Conservation (phyloP, 1,140 invertebrate species). For the Drosophila bocki region DNA sequence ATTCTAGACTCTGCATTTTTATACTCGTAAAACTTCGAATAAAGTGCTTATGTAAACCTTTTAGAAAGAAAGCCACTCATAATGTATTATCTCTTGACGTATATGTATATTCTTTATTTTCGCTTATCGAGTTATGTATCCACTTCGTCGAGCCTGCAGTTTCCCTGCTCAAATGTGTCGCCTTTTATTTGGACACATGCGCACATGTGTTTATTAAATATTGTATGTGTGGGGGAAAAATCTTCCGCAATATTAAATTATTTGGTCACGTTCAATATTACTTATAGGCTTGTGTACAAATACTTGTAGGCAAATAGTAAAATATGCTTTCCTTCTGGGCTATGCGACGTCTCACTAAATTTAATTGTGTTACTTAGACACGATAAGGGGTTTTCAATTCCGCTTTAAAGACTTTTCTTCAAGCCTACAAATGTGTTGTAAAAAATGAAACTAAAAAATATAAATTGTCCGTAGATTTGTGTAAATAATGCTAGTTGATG, state of each 20-base stretch:
- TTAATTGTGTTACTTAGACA: conserved; percentile 43
- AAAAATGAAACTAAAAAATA: background rate
- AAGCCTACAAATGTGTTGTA: background rate
- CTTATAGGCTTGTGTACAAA: conserved; percentile 74
- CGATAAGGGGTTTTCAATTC: conserved; percentile 65
- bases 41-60: conserved; percentile 71
- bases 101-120: conserved; percentile 54
- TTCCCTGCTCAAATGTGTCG: conserved; percentile 21
- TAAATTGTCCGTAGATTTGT: background rate
- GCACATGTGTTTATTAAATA: conserved; percentile 58
- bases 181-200: conserved; percentile 36
- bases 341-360: conserved; percentile 47
- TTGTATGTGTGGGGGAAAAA: conserved; percentile 58
- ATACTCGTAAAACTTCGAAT: conserved; percentile 66
- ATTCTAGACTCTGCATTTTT: conserved; percentile 69
- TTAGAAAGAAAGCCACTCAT: conserved; percentile 17
- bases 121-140: conserved; percentile 24
- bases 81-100: conserved; percentile 17
- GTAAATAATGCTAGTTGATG: background rate
- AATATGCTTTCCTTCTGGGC: conserved; percentile 61
- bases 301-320: conserved; percentile 80
- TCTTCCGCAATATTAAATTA: conserved; percentile 76
- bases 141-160: conserved; percentile 19
- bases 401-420: conserved; percentile 46
- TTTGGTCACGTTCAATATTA: conserved; percentile 81